phyloP scores from a whole-genome alignment of 2,888 invertebrate genomes.

The Drosophila neotestacea region DNA sequence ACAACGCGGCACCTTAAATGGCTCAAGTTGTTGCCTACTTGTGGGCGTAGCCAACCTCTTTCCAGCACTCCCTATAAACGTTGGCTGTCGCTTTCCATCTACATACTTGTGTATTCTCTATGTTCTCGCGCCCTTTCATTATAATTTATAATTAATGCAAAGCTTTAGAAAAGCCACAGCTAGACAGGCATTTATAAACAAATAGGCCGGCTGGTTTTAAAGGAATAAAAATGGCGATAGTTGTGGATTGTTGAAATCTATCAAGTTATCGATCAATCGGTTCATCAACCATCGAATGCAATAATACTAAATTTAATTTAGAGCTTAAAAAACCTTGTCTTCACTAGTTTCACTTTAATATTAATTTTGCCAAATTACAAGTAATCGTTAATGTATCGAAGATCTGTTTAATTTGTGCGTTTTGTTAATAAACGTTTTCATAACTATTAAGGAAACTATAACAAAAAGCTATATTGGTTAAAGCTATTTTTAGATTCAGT shows the following conservation, averaged over 20 bases:
- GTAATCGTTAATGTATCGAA: too few species aligned
- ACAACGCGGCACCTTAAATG: conserved; percentile 26
- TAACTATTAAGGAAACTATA: background rate
- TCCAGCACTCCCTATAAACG: background rate
- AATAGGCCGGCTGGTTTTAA: background rate
- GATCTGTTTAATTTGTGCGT: too few species aligned
- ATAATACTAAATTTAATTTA: too few species aligned
- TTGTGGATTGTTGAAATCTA: background rate
- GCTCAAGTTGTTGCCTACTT: conserved; percentile 34
- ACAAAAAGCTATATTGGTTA: background rate
- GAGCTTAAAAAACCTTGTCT: too few species aligned
- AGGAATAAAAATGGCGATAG: background rate
- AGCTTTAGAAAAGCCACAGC: conserved; percentile 23
- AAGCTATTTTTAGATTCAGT: conserved; percentile 12
- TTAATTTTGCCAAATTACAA: too few species aligned
- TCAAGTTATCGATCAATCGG: too few species aligned
- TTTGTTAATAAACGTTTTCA: too few species aligned
- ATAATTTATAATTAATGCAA: conserved; percentile 49
- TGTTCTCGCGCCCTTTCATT: conserved; percentile 37
- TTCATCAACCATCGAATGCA: too few species aligned
- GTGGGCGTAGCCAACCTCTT: conserved; percentile 54
- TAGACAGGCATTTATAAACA: conserved; percentile 43
- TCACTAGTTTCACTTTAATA: too few species aligned
- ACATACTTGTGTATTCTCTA: conserved; percentile 34
- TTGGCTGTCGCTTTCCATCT: background rate